Base-by-base conservation (phyloP, 2,888 invertebrate genomes). In the Taphrorychus bicolor region DNA sequence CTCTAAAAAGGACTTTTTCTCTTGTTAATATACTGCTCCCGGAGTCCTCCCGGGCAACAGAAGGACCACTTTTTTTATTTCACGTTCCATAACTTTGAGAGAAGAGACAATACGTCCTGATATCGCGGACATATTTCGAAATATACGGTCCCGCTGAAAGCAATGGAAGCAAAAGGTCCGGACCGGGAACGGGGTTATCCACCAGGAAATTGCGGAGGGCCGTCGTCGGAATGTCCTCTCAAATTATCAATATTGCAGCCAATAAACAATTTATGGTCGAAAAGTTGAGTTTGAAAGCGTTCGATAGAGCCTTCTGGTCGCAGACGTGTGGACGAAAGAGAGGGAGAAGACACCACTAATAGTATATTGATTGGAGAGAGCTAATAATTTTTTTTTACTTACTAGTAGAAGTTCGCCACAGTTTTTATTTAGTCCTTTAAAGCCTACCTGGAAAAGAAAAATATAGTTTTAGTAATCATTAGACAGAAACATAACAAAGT, bases 61-160 rank as follows among this genome's bases (percentile, higher is more conserved):
- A 32, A 32, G 3, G 3, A 11, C 9, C 32, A 7, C 7, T 32
- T 32, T 32, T 45, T 45, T 45, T 16, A 45, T 1, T 14, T 45
- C 14, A 18, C 45, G 45, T 45, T 45, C 1, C 45, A 45, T 45
- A 45, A 17, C 45, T 45, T 16, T n/a, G 45, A 45, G 14, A 45
- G 18, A 45, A 45, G 18, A 51, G 49, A 48, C 49, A 48, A 48
- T 51, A 59, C 24, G 14, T 49, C 51, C 24, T 58, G 42, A 61
- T 67, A 67, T 62, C 58, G 45, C 23, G 67, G 58, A 53, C 67
- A 62, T 61, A 67, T 67, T 66, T 67, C 58, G 21, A 52, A 58
- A 67, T 66, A 58, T 51, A 61, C 23, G 60, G 32, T 58, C 52
- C 40, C 59, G 42, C 23, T 61, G 56, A 66, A 61, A 61, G 51